Evolutionary conservation across 2,797 vertebrate genomes (phyloP), one percentile per base, ranked within the genome.

Genomic region (Scolopax rusticola): DNA sequence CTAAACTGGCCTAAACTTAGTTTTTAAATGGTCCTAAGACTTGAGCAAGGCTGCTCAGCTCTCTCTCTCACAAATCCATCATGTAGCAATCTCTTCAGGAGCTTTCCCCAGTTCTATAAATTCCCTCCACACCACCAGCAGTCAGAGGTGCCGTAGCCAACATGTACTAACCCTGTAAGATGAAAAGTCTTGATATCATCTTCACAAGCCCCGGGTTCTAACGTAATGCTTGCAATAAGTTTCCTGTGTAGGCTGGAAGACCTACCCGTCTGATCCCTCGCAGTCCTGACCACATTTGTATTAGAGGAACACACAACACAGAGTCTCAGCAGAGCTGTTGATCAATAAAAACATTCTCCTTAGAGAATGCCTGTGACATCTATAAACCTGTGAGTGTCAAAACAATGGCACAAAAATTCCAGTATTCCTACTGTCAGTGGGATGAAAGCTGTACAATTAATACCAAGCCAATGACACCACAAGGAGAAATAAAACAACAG

Each of bases 401-500:
- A 94, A 96, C 96, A 95, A 84, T 2, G 24, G 88, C 85, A 76
- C 87, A 89, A 83, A 81, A 94, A 93, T 69, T 76, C 69, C 96
- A 11, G 83, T 30, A 20, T 70, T 84, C 87, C 92, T 81, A 41
- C 96, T 82, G 85, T 94, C 90, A 45, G 94, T 68, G 86, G 95
- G 88, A 95, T 71, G 93, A 95, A 96, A 97, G 95, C 82, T 25
- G 51, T n/a, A 87, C 93, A 95, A 98, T 95, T 96, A 97, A 98
- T 92, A 95, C 90, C 96, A 79, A 92, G 71, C 56, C 83, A 95
- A 81, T 80, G 97, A 96, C 95, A 93, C 97, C 93, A 12, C 87
- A 80, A 94, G 97, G 97, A 97, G 94, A 97, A 93, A 97, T 96
- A 97, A 97, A 98, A 96, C 96, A 95, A 89, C 77, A 87, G 95